A percentile compares a stretch with the other conserved stretches of the same genome.
phyloP scores from a whole-genome alignment of 2,888 invertebrate species.

The Pachycephus smyrnensis region DNA sequence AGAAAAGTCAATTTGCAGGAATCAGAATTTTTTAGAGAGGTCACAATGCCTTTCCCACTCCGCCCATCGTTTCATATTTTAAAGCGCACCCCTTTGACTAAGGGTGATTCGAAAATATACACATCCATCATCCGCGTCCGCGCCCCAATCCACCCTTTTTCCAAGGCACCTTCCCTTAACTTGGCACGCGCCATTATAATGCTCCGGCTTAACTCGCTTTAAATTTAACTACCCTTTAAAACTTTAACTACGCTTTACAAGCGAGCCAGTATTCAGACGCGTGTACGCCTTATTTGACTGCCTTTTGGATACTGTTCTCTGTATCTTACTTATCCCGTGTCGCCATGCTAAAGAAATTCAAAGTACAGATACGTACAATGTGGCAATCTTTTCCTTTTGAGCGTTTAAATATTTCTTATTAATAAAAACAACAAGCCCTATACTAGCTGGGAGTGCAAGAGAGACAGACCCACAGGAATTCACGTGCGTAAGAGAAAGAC shows the following conservation, averaged over 20 bases:
- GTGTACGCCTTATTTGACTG: neutral
- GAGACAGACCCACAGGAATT: neutral
- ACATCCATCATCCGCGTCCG: conserved; percentile 58
- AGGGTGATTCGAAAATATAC: conserved; percentile 53
- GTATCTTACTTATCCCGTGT: conserved; percentile 26
- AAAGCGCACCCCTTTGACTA: conserved; percentile 34
- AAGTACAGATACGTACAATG: neutral
- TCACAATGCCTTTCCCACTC: conserved; percentile 43
- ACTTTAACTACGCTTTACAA: conserved; percentile 52
- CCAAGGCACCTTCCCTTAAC: conserved; percentile 27
- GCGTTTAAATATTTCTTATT: neutral
- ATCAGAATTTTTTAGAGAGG: conserved; percentile 33
- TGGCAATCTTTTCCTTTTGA: neutral
- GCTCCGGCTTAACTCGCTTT: conserved; percentile 53
- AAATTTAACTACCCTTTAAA: conserved; percentile 62
- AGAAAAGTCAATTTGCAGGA: conserved; percentile 24
- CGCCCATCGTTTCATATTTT: conserved; percentile 47
- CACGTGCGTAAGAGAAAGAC: neutral
- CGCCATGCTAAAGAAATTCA: neutral
- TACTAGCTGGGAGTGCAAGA: neutral
- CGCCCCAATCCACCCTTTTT: conserved; percentile 17
- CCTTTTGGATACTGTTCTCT: conserved; percentile 13
- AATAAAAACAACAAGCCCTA: neutral
- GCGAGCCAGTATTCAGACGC: conserved; percentile 14
- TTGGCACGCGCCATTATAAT: conserved; percentile 60